phyloP scores from a whole-genome alignment of 2,797 vertebrate genomes.

The Pseudopleuronectes americanus region DNA sequence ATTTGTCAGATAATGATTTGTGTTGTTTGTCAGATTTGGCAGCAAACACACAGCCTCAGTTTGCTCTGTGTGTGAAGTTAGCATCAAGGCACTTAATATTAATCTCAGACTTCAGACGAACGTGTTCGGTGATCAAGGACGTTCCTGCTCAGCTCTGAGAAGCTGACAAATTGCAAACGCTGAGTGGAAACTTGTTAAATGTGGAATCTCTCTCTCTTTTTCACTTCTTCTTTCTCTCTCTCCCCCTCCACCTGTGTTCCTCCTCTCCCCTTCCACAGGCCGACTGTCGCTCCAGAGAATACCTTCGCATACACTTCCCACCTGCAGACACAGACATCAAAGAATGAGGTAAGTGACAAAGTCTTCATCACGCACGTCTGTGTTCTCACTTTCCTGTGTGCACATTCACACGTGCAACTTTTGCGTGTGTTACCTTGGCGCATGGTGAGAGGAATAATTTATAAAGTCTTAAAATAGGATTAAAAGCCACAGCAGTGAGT shows the following conservation, averaged over 20 bases:
- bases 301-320: conserved; percentile 81
- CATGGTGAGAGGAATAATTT: conserved; percentile 40
- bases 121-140: conserved; percentile 1
- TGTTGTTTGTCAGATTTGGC: conserved; percentile 38
- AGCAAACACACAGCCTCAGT: conserved; percentile 17
- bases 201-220: conserved; percentile 11
- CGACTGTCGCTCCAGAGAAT: conserved; percentile 89
- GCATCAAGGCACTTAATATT: conserved; percentile 35
- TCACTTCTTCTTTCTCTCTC: conserved; percentile 13
- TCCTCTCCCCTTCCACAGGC: conserved; percentile 59
- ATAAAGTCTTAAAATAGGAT: conserved; percentile 53
- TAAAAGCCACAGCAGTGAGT: conserved; percentile 45
- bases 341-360: conserved; percentile 64
- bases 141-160: conserved; percentile 15
- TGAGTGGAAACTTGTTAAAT: conserved; percentile 42
- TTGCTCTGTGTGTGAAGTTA: conserved; percentile 30
- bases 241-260: neutral
- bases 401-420: conserved; percentile 16
- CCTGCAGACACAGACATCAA: conserved; percentile 38
- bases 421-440: conserved; percentile 12
- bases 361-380: neutral
- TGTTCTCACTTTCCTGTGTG: conserved; percentile 12
- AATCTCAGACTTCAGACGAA: conserved; percentile 34
- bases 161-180: conserved; percentile 2
- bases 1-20: conserved; percentile 22